A percentile compares a stretch with the other conserved stretches of the same genome.
Conservation (phyloP, 2,888 invertebrate species). For the Calliopum simillimum region DNA sequence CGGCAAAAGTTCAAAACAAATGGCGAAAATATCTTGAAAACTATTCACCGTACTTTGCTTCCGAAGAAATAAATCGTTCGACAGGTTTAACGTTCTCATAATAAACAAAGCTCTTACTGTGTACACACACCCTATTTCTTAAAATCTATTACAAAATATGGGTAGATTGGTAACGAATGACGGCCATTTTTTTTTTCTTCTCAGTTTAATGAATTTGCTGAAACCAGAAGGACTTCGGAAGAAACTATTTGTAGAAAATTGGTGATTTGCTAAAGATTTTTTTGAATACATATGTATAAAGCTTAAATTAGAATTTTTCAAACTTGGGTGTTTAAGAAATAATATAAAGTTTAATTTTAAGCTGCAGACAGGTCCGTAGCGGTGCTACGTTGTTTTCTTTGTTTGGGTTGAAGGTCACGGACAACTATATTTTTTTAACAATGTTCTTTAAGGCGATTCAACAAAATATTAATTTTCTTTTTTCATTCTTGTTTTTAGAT, state of each 20-base stretch:
- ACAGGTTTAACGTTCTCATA: no score
- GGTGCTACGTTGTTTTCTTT: constrained; percentile 16
- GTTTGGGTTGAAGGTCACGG: constrained; percentile 30
- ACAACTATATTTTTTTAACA: background rate
- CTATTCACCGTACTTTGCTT: no score
- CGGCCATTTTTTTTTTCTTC: background rate
- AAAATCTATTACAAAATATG: constrained; percentile 17
- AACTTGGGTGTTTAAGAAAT: no score
- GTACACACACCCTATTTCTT: constrained; percentile 1
- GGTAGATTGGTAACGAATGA: background rate
- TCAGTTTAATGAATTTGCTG: constrained; percentile 27
- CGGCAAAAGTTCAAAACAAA: no score
- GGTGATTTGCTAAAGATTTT: no score
- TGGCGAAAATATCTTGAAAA: no score
- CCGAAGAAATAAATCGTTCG: no score
- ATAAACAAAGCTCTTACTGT: no score
- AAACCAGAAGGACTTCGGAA: background rate
- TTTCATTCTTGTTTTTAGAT: constrained; percentile 1
- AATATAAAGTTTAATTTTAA: background rate
- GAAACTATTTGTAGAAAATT: constrained; percentile 11
- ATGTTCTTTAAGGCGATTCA: no score
- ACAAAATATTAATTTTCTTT: no score
- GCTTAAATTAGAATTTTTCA: no score
- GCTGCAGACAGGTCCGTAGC: background rate
- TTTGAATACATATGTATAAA: no score